A percentile compares a stretch with the other conserved stretches of the same genome.
Evolutionary conservation across 2,888 invertebrate genomes (phyloP).

Genomic region (Griposia aprilina): DNA sequence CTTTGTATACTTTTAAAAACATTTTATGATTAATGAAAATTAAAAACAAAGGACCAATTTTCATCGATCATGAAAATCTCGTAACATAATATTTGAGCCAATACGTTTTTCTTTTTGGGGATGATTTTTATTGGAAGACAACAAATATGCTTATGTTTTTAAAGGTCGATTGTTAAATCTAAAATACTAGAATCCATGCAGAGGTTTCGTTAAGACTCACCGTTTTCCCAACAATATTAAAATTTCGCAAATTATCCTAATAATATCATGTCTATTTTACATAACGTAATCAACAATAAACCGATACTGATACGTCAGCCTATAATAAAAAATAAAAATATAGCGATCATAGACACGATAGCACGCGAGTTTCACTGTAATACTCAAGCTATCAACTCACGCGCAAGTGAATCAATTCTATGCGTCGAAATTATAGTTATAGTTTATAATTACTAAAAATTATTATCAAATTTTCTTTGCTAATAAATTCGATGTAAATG

Average conservation of each 20-base stretch:
- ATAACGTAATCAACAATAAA: constrained; percentile 24
- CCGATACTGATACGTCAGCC: constrained; percentile 18
- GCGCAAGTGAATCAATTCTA: constrained; percentile 18
- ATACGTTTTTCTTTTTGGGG: background rate
- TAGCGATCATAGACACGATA: constrained; percentile 23
- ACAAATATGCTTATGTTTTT: background rate
- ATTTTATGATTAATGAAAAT: background rate
- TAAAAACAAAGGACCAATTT: background rate
- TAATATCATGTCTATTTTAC: constrained; percentile 10
- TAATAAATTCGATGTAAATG: constrained; percentile 12
- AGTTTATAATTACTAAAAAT: constrained; percentile 48
- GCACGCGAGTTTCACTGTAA: constrained; percentile 72
- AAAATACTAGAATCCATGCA: background rate
- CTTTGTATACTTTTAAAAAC: too few species aligned
- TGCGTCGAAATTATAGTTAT: constrained; percentile 66
- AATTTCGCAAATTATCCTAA: background rate
- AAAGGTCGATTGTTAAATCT: background rate
- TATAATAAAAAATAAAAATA: constrained; percentile 24
- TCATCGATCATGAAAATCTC: background rate
- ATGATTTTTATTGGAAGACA: background rate
- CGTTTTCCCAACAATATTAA: background rate
- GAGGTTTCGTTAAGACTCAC: background rate
- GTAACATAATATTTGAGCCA: background rate
- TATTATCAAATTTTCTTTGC: constrained; percentile 15
- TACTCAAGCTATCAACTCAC: constrained; percentile 20